Conservation (phyloP, 2,113 vertebrate genomes). For the Paratilapia polleni region DNA sequence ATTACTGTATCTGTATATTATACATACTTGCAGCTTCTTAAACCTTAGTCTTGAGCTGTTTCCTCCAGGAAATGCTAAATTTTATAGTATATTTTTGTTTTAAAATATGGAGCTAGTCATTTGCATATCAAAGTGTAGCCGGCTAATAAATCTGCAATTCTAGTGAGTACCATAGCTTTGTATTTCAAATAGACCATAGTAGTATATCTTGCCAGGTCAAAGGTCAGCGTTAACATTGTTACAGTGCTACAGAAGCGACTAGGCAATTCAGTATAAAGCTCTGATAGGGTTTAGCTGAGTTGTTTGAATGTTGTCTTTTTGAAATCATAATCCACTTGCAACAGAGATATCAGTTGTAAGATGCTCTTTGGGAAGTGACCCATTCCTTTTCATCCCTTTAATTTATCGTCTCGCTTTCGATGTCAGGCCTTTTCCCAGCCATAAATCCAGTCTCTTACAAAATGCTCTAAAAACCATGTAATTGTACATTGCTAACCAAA, state of each 20-base stretch:
- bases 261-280: background rate
- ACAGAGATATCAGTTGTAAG: constrained; percentile 4
- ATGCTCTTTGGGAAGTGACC: constrained; percentile 23
- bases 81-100: background rate
- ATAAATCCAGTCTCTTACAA: constrained; percentile 36
- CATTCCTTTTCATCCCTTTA: constrained; percentile 21
- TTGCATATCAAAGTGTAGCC: background rate
- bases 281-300: background rate
- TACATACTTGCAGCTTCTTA: background rate
- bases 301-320: background rate
- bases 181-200: background rate
- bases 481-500: constrained; percentile 54
- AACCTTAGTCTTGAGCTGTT: background rate
- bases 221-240: background rate
- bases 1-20: background rate
- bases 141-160: background rate
- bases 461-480: constrained; percentile 53
- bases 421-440: constrained; percentile 7
- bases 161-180: background rate
- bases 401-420: constrained; percentile 31
- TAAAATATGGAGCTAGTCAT: background rate
- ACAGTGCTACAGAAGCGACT: background rate
- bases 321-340: constrained; percentile 4
- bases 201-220: background rate
- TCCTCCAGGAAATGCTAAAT: background rate